These are phyloP conservation scores for Peromyscus aztecus DNA, from an alignment of 2,797 vertebrate species.

Conservation along the genomic window DNA sequence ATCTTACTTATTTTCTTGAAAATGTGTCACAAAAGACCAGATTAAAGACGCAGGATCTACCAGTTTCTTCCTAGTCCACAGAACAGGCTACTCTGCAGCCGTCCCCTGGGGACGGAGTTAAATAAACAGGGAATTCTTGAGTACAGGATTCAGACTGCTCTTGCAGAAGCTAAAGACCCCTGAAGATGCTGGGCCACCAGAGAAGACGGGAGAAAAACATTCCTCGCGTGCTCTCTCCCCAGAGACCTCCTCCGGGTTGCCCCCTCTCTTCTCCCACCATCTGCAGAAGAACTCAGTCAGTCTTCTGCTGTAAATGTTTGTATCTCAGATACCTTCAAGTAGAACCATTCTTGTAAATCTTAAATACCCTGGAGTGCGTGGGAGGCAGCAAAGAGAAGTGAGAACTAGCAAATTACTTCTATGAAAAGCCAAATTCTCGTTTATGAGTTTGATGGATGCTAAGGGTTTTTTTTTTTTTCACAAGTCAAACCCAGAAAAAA, in stretches of 20 bases:
- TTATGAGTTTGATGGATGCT: not conserved
- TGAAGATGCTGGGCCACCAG: not conserved
- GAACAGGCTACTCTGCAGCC: conserved; percentile 51
- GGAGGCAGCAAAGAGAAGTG: conserved; percentile 48
- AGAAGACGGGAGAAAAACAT: not conserved
- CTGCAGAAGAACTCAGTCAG: conserved; percentile 53
- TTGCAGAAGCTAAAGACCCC: not conserved
- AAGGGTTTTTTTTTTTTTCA: not conserved
- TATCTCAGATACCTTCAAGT: conserved; percentile 45
- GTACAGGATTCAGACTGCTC: not conserved
- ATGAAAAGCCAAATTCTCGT: conserved; percentile 30
- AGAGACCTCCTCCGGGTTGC: not conserved
- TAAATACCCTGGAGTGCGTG: conserved; percentile 39
- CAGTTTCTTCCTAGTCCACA: conserved; percentile 51
- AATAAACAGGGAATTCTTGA: not conserved
- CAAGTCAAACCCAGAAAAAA: conserved; percentile 9
- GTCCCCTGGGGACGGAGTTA: conserved; percentile 24
- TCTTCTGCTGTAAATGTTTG: conserved; percentile 34
- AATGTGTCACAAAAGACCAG: conserved; percentile 73
- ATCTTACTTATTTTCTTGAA: conserved; percentile 75
- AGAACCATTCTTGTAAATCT: conserved; percentile 54
- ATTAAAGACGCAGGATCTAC: conserved; percentile 61
- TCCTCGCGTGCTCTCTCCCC: not conserved
- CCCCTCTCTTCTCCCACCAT: not conserved
- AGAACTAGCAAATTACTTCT: conserved; percentile 52